These are phyloP conservation scores for Eulimnadia texana DNA, from an alignment of 1,140 invertebrate species.

Conservation along the genomic window DNA sequence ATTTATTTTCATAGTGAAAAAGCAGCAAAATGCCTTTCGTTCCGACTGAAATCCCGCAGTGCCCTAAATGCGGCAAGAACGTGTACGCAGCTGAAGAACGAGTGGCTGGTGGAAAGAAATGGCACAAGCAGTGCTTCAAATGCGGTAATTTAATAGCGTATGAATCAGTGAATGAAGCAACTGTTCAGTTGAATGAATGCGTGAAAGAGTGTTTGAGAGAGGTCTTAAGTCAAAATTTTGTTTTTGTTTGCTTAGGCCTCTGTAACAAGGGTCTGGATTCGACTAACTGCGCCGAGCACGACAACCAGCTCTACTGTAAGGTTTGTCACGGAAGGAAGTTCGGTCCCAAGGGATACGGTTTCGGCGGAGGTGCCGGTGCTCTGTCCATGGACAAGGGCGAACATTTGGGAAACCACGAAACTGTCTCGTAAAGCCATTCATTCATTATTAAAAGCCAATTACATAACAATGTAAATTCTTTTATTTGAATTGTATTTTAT, in stretches of 20 bases:
- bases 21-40: conserved; percentile 87
- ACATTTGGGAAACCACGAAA: conserved; percentile 39
- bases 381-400: conserved; percentile 89
- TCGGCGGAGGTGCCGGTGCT: conserved; percentile 92
- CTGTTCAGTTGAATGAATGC: not conserved
- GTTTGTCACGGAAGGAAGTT: conserved; percentile 93
- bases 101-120: conserved; percentile 91
- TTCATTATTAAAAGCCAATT: not conserved
- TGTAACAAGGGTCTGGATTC: conserved; percentile 96
- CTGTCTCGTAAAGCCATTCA: conserved; percentile 17
- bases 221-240: not conserved
- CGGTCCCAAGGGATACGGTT: conserved; percentile 81
- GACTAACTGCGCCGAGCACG: conserved; percentile 92
- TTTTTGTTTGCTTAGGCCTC: conserved; percentile 49
- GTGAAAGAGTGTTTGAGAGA: not conserved
- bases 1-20: not conserved
- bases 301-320: conserved; percentile 91
- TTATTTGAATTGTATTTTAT: not conserved
- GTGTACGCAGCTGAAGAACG: conserved; percentile 98
- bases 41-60: conserved; percentile 86
- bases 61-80: conserved; percentile 94
- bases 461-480: conserved; percentile 1
- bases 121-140: conserved; percentile 98
- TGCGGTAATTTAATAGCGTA: conserved; percentile 62
- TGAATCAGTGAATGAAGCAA: not conserved